Conservation (phyloP, 2,797 vertebrate genomes). For the Amblyopsis hoosieri region DNA sequence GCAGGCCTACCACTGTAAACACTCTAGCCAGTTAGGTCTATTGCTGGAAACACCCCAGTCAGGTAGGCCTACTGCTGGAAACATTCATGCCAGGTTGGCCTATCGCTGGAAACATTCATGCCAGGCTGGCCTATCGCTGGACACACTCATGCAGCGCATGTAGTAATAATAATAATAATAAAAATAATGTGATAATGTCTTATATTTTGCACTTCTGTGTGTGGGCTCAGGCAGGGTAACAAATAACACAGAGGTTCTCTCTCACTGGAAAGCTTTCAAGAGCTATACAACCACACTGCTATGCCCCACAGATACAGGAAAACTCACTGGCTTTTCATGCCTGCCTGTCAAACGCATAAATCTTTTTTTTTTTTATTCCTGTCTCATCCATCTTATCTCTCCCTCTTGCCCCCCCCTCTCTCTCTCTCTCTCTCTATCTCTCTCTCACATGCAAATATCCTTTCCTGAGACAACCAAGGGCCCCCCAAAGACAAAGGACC, state of each 20-base stretch:
- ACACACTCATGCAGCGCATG: too few species aligned
- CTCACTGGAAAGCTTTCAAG: conserved; percentile 11
- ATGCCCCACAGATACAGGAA: conserved; percentile 51
- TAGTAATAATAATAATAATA: too few species aligned
- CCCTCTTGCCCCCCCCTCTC: conserved; percentile 56
- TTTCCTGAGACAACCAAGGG: too few species aligned
- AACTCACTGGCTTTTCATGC: conserved; percentile 32
- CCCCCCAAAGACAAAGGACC: too few species aligned
- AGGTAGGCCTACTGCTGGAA: too few species aligned
- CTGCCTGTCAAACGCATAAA: conserved; percentile 64
- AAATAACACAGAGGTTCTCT: background rate
- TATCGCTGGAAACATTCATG: too few species aligned
- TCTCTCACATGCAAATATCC: background rate
- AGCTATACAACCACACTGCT: conserved; percentile 26
- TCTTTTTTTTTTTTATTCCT: conserved; percentile 9
- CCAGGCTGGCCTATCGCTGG: too few species aligned
- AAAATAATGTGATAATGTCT: too few species aligned
- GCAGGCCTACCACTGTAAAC: too few species aligned
- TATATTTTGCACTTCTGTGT: background rate
- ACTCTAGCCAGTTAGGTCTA: too few species aligned
- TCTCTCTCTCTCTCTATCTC: conserved; percentile 43
- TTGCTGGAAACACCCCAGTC: too few species aligned
- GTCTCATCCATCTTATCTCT: conserved; percentile 50
- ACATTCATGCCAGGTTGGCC: too few species aligned
- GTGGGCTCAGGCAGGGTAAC: background rate